Evolutionary conservation across 2,113 vertebrate species (phyloP).

Genomic region (Ia io): DNA sequence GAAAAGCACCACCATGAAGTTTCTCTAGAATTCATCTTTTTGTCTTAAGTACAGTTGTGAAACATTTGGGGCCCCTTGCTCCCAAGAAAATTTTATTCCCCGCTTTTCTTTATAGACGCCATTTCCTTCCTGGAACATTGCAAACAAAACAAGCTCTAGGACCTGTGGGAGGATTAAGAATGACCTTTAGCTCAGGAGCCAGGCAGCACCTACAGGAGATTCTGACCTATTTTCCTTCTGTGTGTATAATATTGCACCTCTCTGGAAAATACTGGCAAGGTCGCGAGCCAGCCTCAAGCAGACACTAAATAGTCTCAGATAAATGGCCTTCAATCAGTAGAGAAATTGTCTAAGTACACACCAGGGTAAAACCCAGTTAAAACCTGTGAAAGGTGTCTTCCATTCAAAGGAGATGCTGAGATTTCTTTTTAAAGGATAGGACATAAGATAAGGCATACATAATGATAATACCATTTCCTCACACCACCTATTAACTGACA

Average conservation of each 20-base stretch:
- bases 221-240: constrained; percentile 68
- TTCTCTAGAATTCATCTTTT: background rate
- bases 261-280: constrained; percentile 37
- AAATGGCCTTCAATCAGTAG: background rate
- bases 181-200: constrained; percentile 64
- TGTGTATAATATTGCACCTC: constrained; percentile 56
- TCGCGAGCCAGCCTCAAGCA: background rate
- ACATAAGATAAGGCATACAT: background rate
- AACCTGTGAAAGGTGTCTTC: background rate
- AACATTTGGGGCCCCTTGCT: background rate
- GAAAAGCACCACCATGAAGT: background rate
- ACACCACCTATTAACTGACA: background rate
- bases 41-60: background rate
- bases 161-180: constrained; percentile 46
- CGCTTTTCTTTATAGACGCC: constrained; percentile 38
- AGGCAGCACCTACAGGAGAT: background rate
- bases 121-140: constrained; percentile 53
- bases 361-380: background rate
- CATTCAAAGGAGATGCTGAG: background rate
- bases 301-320: constrained; percentile 18
- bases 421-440: background rate
- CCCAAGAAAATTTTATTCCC: background rate
- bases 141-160: background rate
- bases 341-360: constrained; percentile 1
- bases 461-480: background rate